phyloP scores from a whole-genome alignment of 2,888 invertebrate genomes.

The Oxyteleia sp. region DNA sequence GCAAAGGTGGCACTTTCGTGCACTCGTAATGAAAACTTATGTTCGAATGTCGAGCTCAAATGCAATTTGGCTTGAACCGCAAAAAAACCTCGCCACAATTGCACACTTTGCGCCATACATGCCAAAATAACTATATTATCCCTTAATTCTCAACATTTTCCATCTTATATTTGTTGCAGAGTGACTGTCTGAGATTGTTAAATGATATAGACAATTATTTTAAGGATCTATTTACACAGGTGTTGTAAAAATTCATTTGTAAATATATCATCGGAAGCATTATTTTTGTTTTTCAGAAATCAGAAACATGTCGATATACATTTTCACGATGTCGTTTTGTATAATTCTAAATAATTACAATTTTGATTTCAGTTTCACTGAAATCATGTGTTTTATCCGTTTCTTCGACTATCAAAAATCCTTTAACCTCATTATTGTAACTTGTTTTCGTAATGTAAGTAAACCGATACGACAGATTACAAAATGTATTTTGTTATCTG shows the following conservation, averaged over 20 bases:
- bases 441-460: neutral
- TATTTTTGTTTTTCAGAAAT: neutral
- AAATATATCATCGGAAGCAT: constrained; percentile 2
- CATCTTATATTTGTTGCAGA: no score
- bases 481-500: neutral
- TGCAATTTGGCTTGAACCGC: no score
- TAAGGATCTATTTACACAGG: neutral
- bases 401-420: neutral
- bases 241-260: neutral
- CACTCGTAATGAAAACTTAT: no score
- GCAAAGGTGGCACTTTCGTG: no score
- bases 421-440: neutral
- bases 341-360: neutral
- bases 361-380: no score
- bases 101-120: no score
- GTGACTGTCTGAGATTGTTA: no score
- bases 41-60: no score
- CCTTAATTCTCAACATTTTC: no score
- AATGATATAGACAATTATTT: neutral
- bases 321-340: neutral
- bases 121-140: no score
- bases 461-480: neutral
- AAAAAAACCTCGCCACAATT: no score
- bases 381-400: no score
- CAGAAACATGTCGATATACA: neutral